Evolutionary conservation across 2,113 vertebrate species (phyloP), one percentile per base, ranked within the genome.

Genomic region (Calypte anna): DNA sequence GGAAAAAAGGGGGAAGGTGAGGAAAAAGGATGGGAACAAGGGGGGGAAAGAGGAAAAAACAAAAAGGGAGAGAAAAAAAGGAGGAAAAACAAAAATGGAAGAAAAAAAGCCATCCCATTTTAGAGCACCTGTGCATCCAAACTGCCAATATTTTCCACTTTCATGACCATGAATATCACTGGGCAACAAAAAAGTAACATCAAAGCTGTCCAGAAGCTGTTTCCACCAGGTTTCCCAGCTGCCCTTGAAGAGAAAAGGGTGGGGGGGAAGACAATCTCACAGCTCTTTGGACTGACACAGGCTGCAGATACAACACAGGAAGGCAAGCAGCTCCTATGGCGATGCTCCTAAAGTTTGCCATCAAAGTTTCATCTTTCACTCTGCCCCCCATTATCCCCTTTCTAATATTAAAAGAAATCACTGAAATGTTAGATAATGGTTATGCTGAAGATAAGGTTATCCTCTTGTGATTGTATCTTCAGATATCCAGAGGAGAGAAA

Each of bases 401-500:
- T 77, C 68, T 10, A n/a, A 27, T 31, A 68, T 38, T 82, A 62
- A 62, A 62, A 81, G 38, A 66, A 84, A 74, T 28, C 36, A 54
- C 27, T 55, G 44, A 87, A 82, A 33, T 58, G 50, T 75, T 61
- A 75, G 43, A 12, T 23, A 76, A 30, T 48, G 44, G 55, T 30
- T 14, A 40, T 1, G 0, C 31, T 75, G 36, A 48, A 87, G 53
- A 7, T 27, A 33, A 48, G 46, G 15, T n/a, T 70, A n/a, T 64
- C n/a, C 7, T 67, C 31, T 4, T 6, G 2, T 50, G 27, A 82
- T 76, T 96, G 72, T 63, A 82, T 81, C 75, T 95, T 92, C 97
- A 99, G 99, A 97, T 97, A 98, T 97, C 86, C 98, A 97, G 95
- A 98, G 97, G 96, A 98, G 98, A 97, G 98, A 98, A 86, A 68